Percentiles rank a stretch among this genome's conserved stretches.
Evolutionary conservation across 2,888 invertebrate species (phyloP).

Genomic region (Drepanosiphum platanoidis): DNA sequence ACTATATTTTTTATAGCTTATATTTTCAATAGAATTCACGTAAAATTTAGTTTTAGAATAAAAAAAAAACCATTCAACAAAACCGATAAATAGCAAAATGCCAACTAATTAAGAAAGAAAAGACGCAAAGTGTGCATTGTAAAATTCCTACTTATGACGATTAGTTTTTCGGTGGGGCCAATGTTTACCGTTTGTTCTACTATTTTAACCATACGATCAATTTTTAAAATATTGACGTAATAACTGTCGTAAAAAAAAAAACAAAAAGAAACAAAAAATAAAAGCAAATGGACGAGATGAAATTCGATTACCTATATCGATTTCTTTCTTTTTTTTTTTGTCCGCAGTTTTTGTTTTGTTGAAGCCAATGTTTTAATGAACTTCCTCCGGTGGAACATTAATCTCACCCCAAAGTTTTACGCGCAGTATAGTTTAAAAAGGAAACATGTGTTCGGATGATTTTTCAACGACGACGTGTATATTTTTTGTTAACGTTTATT

Average conservation of each 20-base stretch:
- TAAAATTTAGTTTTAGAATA: too few species aligned
- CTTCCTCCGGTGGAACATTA: not conserved
- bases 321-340: too few species aligned
- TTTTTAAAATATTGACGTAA: too few species aligned
- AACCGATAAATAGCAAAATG: too few species aligned
- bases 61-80: too few species aligned
- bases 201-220: not conserved
- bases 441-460: slow-evolving; percentile 19
- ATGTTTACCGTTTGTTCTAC: not conserved
- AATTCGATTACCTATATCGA: not conserved
- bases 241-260: too few species aligned
- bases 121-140: too few species aligned
- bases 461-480: slow-evolving; percentile 28
- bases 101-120: too few species aligned
- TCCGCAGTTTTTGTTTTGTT: not conserved
- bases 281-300: not conserved
- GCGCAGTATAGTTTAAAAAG: slow-evolving; percentile 11
- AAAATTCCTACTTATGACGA: too few species aligned
- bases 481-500: slow-evolving; percentile 15
- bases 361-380: not conserved
- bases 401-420: not conserved
- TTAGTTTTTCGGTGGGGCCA: too few species aligned
- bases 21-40: too few species aligned
- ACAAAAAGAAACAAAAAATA: not conserved
- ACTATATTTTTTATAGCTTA: too few species aligned